Conservation (phyloP, 1,140 invertebrate species). For the Lepidurus apus region DNA sequence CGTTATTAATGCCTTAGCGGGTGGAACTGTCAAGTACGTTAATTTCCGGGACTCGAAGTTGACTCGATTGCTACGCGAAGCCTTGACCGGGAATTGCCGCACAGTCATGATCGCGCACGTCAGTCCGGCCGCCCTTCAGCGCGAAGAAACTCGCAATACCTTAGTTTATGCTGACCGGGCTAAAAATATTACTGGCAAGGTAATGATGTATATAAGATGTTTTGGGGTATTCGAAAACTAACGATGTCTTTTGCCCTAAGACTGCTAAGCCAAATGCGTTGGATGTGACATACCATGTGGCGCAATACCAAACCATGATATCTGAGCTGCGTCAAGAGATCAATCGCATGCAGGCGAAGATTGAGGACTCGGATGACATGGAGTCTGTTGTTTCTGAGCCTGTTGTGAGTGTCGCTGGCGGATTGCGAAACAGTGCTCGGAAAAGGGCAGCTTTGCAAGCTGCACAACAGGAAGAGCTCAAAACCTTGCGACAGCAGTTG, state of each 20-base stretch:
- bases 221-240: neutral
- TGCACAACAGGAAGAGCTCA: constrained; percentile 49
- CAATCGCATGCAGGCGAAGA: constrained; percentile 65
- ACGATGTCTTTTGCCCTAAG: neutral
- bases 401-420: constrained; percentile 36
- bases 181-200: constrained; percentile 68
- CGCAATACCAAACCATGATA: constrained; percentile 72
- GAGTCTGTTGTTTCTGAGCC: constrained; percentile 18
- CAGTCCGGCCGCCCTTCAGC: constrained; percentile 65
- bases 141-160: constrained; percentile 88
- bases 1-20: constrained; percentile 87
- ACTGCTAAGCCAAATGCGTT: constrained; percentile 60
- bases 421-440: constrained; percentile 48
- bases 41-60: constrained; percentile 94
- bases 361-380: constrained; percentile 53
- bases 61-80: constrained; percentile 71
- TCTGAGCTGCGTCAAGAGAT: constrained; percentile 79
- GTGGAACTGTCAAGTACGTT: constrained; percentile 69
- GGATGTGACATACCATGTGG: constrained; percentile 72
- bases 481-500: constrained; percentile 70
- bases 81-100: constrained; percentile 80
- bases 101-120: constrained; percentile 97
- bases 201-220: constrained; percentile 43
- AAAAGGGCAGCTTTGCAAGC: constrained; percentile 6
- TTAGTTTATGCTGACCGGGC: constrained; percentile 89